phyloP scores from a whole-genome alignment of 2,797 vertebrate species.

The Rhinoraja longicauda region DNA sequence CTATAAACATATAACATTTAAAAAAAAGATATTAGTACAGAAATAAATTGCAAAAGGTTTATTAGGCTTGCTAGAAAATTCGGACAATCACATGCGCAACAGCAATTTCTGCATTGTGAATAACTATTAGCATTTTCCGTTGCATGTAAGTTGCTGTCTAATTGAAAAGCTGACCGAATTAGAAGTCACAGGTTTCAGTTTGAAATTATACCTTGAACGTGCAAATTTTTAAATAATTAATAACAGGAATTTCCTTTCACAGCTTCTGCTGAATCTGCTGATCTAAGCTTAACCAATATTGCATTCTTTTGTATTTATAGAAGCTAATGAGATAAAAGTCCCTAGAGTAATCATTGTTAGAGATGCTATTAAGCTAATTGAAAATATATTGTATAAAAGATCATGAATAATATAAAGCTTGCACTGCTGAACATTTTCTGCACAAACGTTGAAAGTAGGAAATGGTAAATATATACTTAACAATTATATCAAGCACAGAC shows the following conservation, averaged over 20 bases:
- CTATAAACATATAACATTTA: neutral
- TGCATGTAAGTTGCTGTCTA: neutral
- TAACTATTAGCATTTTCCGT: neutral
- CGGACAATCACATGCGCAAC: neutral
- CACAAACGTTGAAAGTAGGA: neutral
- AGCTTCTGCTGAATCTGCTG: neutral
- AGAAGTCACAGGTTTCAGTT: neutral
- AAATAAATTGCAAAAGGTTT: neutral
- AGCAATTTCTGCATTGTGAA: neutral
- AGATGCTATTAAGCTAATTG: neutral
- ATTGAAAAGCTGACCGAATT: neutral
- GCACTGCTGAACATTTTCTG: neutral
- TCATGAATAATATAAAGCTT: neutral
- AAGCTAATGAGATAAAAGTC: neutral
- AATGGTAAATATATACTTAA: neutral
- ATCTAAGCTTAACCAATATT: neutral
- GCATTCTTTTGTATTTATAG: neutral
- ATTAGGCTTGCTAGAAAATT: neutral
- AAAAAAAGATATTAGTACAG: neutral
- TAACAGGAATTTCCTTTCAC: neutral
- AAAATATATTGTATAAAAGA: neutral
- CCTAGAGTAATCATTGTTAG: neutral
- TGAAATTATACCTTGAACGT: neutral
- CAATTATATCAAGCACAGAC: neutral
- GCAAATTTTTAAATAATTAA: neutral